These are phyloP conservation scores for Nesidiocoris tenuis DNA, from an alignment of 2,888 invertebrate species.

Conservation along the genomic window DNA sequence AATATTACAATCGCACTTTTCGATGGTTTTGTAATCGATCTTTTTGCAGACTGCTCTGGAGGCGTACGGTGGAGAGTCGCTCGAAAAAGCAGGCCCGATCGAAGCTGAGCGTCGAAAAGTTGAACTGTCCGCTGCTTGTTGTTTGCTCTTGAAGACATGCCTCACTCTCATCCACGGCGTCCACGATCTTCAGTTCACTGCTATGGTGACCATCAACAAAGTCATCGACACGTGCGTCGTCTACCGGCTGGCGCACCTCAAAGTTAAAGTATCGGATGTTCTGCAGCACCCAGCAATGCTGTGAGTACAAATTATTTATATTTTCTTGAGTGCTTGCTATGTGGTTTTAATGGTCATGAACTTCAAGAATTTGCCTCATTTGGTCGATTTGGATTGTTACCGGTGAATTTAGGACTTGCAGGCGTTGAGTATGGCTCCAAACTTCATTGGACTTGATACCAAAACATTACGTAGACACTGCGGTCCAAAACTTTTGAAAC, in stretches of 20 bases:
- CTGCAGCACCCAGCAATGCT: conserved; percentile 52
- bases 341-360: too few species aligned
- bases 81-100: conserved; percentile 41
- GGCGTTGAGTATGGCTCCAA: too few species aligned
- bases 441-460: too few species aligned
- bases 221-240: conserved; percentile 59
- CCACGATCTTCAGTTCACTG: conserved; percentile 63
- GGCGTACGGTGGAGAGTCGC: conserved; percentile 53
- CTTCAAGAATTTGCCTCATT: too few species aligned
- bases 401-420: too few species aligned
- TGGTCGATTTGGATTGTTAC: too few species aligned
- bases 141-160: conserved; percentile 59
- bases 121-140: conserved; percentile 57
- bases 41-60: conserved; percentile 54
- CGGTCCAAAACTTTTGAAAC: too few species aligned
- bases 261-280: conserved; percentile 51
- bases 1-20: too few species aligned
- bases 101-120: conserved; percentile 47
- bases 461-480: too few species aligned
- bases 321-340: too few species aligned
- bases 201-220: conserved; percentile 62
- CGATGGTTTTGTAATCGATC: not conserved
- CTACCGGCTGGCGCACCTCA: conserved; percentile 53
- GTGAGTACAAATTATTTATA: conserved; percentile 41
- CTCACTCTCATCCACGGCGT: conserved; percentile 61